Evolutionary conservation across 1,140 invertebrate species (phyloP).

Genomic region (Neelides sp.): DNA sequence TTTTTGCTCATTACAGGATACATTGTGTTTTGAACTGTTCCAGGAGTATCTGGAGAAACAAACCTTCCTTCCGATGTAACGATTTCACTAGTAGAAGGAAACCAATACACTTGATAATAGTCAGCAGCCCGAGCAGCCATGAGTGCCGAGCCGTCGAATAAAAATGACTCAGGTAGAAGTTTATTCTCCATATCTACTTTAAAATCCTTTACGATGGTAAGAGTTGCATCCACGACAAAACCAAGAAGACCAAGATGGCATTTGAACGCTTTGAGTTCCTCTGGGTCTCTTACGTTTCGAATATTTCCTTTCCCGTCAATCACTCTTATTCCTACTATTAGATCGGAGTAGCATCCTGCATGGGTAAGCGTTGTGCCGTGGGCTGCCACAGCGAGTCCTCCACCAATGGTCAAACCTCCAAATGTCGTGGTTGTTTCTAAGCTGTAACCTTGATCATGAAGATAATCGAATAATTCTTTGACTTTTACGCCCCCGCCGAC

Average conservation of each 20-base stretch:
- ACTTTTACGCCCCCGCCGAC: not conserved
- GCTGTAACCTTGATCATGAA: not conserved
- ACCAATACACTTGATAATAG: conserved; percentile 2
- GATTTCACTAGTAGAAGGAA: not conserved
- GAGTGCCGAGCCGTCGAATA: conserved; percentile 4
- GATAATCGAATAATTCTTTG: not conserved
- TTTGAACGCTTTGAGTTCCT: not conserved
- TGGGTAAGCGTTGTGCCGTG: conserved; percentile 1
- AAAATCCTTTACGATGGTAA: not conserved
- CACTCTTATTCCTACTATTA: not conserved
- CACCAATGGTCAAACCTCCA: conserved; percentile 1
- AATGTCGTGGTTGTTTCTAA: not conserved
- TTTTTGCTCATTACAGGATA: not conserved
- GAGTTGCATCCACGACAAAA: not conserved
- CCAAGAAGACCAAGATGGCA: too few relatives aligned
- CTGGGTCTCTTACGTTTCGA: not conserved
- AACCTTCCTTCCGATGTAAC: not conserved
- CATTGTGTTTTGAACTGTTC: not conserved
- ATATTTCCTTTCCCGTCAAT: conserved; percentile 1
- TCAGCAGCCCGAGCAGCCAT: not conserved
- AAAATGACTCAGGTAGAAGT: not conserved
- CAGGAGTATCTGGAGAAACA: not conserved
- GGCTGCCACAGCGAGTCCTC: not conserved
- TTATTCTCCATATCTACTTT: not conserved
- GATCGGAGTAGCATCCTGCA: not conserved